Conservation (phyloP, 2,113 vertebrate genomes). For the Prunella himalayana region DNA sequence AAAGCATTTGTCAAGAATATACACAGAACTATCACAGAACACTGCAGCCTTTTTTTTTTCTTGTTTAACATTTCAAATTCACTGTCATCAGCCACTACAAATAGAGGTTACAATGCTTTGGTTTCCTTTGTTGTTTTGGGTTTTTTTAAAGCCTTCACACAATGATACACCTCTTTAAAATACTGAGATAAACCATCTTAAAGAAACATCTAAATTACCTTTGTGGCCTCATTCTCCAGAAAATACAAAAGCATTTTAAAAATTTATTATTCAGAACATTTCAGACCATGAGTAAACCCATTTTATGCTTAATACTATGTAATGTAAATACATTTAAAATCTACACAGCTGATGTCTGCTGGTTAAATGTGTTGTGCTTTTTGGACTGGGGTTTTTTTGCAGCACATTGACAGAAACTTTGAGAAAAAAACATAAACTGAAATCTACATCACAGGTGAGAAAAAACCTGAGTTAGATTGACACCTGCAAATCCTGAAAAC, state of each 20-base stretch:
- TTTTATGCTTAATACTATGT: neutral
- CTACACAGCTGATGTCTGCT: neutral
- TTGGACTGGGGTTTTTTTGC: neutral
- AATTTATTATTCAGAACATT: neutral
- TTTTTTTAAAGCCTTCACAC: neutral
- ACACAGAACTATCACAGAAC: neutral
- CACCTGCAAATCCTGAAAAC: neutral
- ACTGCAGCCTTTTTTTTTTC: conserved; percentile 14
- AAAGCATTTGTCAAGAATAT: conserved; percentile 20
- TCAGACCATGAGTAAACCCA: neutral
- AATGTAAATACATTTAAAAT: neutral
- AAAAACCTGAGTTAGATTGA: neutral
- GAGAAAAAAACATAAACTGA: neutral
- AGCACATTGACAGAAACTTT: neutral
- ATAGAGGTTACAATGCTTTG: neutral
- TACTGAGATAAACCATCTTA: neutral
- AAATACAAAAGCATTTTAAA: neutral
- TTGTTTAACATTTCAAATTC: conserved; percentile 32
- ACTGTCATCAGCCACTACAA: conserved; percentile 10
- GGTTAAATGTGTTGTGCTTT: neutral
- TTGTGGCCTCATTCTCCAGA: neutral
- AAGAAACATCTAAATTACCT: conserved; percentile 16
- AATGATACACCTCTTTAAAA: conserved; percentile 7
- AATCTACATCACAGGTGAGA: neutral
- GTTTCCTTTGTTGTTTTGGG: neutral